Evolutionary conservation across 2,888 invertebrate species (phyloP).

Genomic region (Hyles lineata): DNA sequence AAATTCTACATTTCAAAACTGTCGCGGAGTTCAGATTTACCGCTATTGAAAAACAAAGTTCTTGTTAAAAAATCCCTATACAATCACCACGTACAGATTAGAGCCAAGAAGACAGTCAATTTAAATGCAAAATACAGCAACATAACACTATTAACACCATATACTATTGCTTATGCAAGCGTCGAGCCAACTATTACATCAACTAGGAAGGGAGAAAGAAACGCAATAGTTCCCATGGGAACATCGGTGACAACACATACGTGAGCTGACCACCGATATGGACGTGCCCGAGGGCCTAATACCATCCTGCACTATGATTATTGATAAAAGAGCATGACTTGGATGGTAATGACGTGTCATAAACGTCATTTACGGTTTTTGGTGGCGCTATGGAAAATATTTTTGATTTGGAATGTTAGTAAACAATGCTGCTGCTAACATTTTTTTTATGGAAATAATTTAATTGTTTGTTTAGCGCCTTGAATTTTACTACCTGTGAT

Average conservation of each 20-base stretch:
- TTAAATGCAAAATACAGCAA: too few species aligned
- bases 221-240: slow-evolving; percentile 19
- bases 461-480: too few species aligned
- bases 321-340: neutral
- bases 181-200: neutral
- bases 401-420: neutral
- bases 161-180: neutral
- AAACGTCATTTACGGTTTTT: neutral
- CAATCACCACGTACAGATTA: too few species aligned
- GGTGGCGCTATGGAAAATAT: neutral
- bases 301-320: neutral
- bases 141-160: neutral
- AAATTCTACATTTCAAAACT: too few species aligned
- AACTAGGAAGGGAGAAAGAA: slow-evolving; percentile 22
- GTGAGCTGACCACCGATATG: neutral
- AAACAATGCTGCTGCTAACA: too few species aligned
- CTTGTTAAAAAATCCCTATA: too few species aligned
- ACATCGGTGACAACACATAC: slow-evolving; percentile 8
- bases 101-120: too few species aligned
- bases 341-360: neutral
- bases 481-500: too few species aligned
- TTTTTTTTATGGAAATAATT: too few species aligned
- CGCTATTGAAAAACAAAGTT: too few species aligned
- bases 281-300: neutral
- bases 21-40: too few species aligned